A percentile compares a stretch with the other conserved stretches of the same genome.
These are phyloP conservation scores for Octodon degus DNA, from an alignment of 2,113 vertebrate genomes.

Conservation along the genomic window DNA sequence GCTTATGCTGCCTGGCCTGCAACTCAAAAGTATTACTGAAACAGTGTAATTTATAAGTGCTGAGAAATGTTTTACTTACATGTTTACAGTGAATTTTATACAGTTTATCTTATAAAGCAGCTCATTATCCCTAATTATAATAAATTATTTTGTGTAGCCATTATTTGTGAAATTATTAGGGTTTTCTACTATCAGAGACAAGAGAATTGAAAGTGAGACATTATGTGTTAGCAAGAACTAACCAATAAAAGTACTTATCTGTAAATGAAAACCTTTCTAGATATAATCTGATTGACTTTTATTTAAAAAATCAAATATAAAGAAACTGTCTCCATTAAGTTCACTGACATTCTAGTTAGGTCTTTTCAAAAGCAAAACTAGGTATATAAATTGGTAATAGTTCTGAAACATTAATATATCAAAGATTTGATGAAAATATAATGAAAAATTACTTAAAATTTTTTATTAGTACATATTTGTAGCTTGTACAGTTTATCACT, in stretches of 20 bases:
- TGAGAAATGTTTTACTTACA: neutral
- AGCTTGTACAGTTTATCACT: too few species aligned
- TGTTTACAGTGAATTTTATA: constrained; percentile 39
- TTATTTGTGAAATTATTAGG: neutral
- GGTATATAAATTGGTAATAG: constrained; percentile 11
- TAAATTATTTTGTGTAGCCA: neutral
- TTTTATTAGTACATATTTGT: neutral
- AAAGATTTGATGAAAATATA: constrained; percentile 46
- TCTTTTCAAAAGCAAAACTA: constrained; percentile 46
- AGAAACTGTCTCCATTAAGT: neutral
- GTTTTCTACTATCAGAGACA: neutral
- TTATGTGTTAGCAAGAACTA: constrained; percentile 21
- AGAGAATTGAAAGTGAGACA: constrained; percentile 55
- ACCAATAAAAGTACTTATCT: constrained; percentile 36
- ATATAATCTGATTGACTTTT: neutral
- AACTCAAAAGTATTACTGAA: neutral
- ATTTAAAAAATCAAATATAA: neutral
- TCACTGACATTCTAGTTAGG: neutral
- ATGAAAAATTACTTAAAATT: neutral
- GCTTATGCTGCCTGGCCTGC: too few species aligned
- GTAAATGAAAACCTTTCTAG: constrained; percentile 13
- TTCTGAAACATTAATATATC: constrained; percentile 54
- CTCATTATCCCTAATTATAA: neutral
- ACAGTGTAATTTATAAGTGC: neutral
- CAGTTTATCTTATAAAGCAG: neutral